Evolutionary conservation across 1,140 invertebrate species (phyloP), one percentile per base, ranked within the genome.

Genomic region (Coelopa frigida): DNA sequence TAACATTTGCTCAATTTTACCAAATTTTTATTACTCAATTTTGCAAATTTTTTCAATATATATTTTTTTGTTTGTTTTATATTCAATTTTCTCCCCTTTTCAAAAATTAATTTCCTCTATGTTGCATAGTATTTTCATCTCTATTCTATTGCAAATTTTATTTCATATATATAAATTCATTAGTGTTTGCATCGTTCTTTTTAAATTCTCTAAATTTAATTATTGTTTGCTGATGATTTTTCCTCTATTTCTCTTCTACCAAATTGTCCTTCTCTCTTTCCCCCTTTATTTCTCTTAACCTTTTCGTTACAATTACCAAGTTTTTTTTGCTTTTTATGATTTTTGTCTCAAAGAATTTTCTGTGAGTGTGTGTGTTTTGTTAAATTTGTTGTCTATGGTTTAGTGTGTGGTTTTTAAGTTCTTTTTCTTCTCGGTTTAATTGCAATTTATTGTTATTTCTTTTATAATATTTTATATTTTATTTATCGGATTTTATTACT

Each of bases 391-490:
- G 20, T 36, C 33, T 32, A 31, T 41, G 29, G 21, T 18, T 43
- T 43, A 4, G 20, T 1, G 17, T 14, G 15, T 33, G 10, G 6
- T 46, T 46, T 41, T 47, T 3, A 8, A 20, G 24, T 23, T 45
- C 22, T 24, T 45, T 39, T 6, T 21, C 12, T 39, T 22, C 14
- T 3, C 24, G 21, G 37, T 39, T 39, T 39, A 39, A 45, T 45
- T 33, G 29, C 33, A 35, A 35, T 45, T 45, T 51, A 46, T 46
- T 48, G 50, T 57, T 55, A 50, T 18, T 10, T 53, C 46, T 52
- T 55, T 59, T 24, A 23, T 22, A 44, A 44, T 33, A 15, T 32
- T 31, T 22, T 14, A 3, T 14, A 35, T 44, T 35, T 26, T 22
- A 46, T 38, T 46, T 38, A 6, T 23, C 31, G 40, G 18, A 18